These are phyloP conservation scores for Bemisia tabaci DNA, from an alignment of 1,140 invertebrate species.

Conservation along the genomic window DNA sequence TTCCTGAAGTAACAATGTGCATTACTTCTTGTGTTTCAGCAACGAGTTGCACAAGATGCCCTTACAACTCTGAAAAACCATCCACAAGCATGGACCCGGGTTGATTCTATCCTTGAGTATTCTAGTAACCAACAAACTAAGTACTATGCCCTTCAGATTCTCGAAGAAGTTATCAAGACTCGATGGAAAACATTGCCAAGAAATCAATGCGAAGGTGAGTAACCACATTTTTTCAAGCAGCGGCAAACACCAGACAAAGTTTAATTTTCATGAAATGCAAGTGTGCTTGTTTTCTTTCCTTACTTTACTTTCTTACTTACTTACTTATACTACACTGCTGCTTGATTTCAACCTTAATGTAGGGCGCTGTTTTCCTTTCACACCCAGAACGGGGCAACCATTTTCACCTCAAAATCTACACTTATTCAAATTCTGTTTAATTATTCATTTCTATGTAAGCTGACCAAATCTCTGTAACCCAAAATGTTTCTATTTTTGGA, in stretches of 20 bases:
- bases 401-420: too few species aligned
- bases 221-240: slow-evolving; percentile 3
- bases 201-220: slow-evolving; percentile 96
- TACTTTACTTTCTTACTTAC: neutral
- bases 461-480: too few species aligned
- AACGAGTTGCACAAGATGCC: slow-evolving; percentile 87
- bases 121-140: slow-evolving; percentile 93
- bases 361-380: too few species aligned
- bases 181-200: slow-evolving; percentile 97
- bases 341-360: too few species aligned
- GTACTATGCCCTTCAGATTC: slow-evolving; percentile 97
- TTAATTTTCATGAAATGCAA: too few species aligned
- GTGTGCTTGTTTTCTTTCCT: neutral
- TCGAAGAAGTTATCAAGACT: slow-evolving; percentile 98
- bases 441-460: too few species aligned
- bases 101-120: slow-evolving; percentile 95
- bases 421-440: too few species aligned
- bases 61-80: slow-evolving; percentile 93
- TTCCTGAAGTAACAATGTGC: too few species aligned
- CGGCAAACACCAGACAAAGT: too few species aligned
- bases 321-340: neutral
- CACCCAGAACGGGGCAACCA: too few species aligned
- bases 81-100: slow-evolving; percentile 96
- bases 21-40: slow-evolving; percentile 42
- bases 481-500: too few species aligned